These are phyloP conservation scores for Arrhopalites spinosus DNA, from an alignment of 2,888 invertebrate species.

Conservation along the genomic window DNA sequence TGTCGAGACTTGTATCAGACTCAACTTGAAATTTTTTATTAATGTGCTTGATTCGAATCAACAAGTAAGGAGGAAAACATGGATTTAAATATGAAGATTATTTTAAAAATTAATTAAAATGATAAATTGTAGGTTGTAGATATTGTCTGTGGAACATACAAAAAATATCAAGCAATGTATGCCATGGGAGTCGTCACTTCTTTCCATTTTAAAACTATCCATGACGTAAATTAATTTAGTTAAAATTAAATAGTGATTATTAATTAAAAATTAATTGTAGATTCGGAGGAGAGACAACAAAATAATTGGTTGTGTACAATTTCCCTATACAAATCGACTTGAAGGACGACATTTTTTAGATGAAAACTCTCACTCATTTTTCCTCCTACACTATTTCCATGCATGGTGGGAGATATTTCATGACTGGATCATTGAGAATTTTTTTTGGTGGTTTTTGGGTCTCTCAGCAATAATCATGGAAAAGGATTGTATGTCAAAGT, in stretches of 20 bases:
- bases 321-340: background rate
- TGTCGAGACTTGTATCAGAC: constrained; percentile 68
- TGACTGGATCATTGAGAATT: constrained; percentile 65
- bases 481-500: constrained; percentile 73
- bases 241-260: background rate
- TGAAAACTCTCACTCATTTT: constrained; percentile 62
- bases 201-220: constrained; percentile 73
- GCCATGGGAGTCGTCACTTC: constrained; percentile 72
- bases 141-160: constrained; percentile 67
- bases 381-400: constrained; percentile 61
- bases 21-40: constrained; percentile 74
- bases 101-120: too few relatives aligned
- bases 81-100: background rate
- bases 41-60: constrained; percentile 74
- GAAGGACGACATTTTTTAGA: background rate
- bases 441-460: constrained; percentile 64
- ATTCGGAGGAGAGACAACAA: constrained; percentile 60
- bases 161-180: constrained; percentile 68
- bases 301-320: constrained; percentile 74
- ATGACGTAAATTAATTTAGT: constrained; percentile 64
- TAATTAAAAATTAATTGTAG: constrained; percentile 27
- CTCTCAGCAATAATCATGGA: constrained; percentile 72
- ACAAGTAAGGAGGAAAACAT: constrained; percentile 61
- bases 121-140: constrained; percentile 57
- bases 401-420: constrained; percentile 65